phyloP scores from a whole-genome alignment of 1,140 invertebrate genomes.

The Phocides pigmalion region DNA sequence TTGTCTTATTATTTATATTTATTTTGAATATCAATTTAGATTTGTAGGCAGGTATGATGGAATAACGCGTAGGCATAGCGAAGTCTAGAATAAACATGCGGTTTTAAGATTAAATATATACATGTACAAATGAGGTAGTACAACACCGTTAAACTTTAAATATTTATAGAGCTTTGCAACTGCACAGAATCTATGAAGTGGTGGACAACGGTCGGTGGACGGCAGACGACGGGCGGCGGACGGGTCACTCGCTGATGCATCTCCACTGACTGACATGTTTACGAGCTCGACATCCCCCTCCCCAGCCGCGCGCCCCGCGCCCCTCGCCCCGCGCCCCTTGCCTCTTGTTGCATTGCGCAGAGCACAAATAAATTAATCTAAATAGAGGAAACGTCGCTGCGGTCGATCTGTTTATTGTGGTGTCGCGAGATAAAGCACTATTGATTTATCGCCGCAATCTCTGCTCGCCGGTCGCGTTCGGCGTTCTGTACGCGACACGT shows the following conservation, averaged over 20 bases:
- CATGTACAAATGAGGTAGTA: no score
- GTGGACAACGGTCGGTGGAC: slow-evolving; percentile 2
- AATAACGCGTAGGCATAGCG: no score
- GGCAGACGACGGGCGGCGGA: no score
- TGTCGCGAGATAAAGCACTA: slow-evolving; percentile 28
- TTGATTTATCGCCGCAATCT: slow-evolving; percentile 38
- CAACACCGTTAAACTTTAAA: not conserved
- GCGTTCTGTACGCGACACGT: not conserved
- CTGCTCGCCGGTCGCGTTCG: not conserved
- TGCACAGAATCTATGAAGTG: not conserved
- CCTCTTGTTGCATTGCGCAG: slow-evolving; percentile 49
- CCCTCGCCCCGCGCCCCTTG: slow-evolving; percentile 11
- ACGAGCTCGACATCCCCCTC: slow-evolving; percentile 41
- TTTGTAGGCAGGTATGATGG: no score
- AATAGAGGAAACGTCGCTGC: slow-evolving; percentile 55
- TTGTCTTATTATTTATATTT: no score
- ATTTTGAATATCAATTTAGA: no score
- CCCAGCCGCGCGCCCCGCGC: not conserved
- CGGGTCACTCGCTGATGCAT: slow-evolving; percentile 44
- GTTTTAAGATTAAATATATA: no score
- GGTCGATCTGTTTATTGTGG: slow-evolving; percentile 44
- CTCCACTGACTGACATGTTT: slow-evolving; percentile 59
- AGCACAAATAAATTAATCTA: slow-evolving; percentile 62
- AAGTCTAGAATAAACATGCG: no score
- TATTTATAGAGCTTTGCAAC: not conserved